Evolutionary conservation across 2,797 vertebrate genomes (phyloP).

Genomic region (Spinus olivaceus): DNA sequence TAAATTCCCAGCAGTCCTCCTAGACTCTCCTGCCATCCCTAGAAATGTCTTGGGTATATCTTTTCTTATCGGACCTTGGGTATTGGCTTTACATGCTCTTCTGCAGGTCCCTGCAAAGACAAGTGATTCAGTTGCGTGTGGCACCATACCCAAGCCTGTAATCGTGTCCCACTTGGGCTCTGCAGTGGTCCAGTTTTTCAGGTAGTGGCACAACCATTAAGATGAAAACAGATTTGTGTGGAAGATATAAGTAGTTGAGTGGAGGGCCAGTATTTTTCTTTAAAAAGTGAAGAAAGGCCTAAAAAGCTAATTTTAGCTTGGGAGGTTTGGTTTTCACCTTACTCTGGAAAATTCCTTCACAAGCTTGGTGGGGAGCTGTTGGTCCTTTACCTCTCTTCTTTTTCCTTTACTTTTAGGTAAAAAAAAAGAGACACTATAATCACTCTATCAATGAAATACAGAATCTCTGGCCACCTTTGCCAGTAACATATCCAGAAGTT

Average conservation of each 20-base stretch:
- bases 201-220: neutral
- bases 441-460: neutral
- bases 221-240: neutral
- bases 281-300: neutral
- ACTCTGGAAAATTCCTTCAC: neutral
- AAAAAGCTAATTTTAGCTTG: neutral
- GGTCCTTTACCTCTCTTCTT: neutral
- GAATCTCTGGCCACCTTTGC: neutral
- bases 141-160: neutral
- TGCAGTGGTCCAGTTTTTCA: neutral
- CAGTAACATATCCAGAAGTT: neutral
- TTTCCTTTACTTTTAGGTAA: neutral
- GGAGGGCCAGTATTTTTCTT: neutral
- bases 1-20: neutral
- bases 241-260: neutral
- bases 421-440: neutral
- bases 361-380: neutral
- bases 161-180: neutral
- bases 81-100: neutral
- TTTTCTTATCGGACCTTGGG: rapidly evolving
- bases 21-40: neutral
- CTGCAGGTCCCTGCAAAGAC: neutral
- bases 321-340: neutral
- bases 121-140: rapidly evolving
- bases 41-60: neutral